Evolutionary conservation across 2,888 invertebrate genomes (phyloP).

Genomic region (Seladonia tumulorum): DNA sequence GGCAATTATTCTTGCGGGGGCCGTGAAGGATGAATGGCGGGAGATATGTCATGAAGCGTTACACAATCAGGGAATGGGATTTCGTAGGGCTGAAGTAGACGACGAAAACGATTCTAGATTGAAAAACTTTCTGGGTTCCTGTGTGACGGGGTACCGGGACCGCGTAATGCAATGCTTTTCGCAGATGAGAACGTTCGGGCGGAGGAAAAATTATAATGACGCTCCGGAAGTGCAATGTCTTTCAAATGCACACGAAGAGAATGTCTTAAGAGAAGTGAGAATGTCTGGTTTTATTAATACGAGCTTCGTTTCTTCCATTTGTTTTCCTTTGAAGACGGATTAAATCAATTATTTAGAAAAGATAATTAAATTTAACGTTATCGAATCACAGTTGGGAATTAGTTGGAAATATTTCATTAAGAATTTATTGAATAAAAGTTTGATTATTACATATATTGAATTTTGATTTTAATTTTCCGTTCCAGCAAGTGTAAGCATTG

Average conservation of each 20-base stretch:
- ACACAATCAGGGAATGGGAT: constrained; percentile 31
- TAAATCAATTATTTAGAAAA: not conserved
- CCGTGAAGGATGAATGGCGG: constrained; percentile 15
- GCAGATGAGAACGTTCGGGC: not conserved
- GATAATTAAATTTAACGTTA: not conserved
- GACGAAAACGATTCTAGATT: constrained; percentile 22
- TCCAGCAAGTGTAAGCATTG: too few species aligned
- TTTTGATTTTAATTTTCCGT: too few species aligned
- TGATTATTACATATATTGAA: too few species aligned
- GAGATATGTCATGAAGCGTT: constrained; percentile 30
- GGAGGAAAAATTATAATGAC: not conserved
- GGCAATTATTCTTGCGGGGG: constrained; percentile 45
- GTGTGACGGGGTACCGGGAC: not conserved
- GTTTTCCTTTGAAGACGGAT: not conserved
- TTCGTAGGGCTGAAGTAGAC: constrained; percentile 14
- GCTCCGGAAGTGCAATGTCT: not conserved
- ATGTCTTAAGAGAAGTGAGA: too few species aligned
- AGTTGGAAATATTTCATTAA: too few species aligned
- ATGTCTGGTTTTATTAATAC: not conserved
- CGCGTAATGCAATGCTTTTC: not conserved
- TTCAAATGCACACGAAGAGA: not conserved
- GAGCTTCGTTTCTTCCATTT: not conserved
- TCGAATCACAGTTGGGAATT: not conserved
- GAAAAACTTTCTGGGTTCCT: constrained; percentile 1
- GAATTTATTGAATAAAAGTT: too few species aligned